Evolutionary conservation across 2,113 vertebrate genomes (phyloP).

Genomic region (Sinocyclocheilus anophthalmus): DNA sequence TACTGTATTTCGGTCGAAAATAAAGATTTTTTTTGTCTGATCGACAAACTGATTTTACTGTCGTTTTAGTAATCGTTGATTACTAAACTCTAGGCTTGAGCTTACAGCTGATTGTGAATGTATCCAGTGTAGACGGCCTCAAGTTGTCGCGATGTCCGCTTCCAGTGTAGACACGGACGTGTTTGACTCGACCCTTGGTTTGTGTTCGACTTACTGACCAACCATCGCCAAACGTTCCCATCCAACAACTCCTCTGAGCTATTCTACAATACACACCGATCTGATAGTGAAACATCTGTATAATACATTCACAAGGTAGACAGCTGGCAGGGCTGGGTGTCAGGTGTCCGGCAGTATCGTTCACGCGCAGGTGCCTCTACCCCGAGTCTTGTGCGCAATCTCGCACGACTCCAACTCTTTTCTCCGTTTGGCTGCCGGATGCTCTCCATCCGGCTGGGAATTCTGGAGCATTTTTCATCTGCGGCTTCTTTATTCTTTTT

Average conservation of each 20-base stretch:
- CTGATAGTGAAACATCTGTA: constrained; percentile 9
- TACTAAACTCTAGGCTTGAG: background rate
- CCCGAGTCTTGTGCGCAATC: background rate
- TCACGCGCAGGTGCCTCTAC: background rate
- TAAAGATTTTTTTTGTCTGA: background rate
- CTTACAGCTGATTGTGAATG: background rate
- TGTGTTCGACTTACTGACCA: constrained; percentile 18
- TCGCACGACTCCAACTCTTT: background rate
- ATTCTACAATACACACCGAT: constrained; percentile 9
- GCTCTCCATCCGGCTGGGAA: background rate
- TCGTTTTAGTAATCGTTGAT: background rate
- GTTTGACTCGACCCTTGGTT: background rate
- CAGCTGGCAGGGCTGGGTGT: background rate
- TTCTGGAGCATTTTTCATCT: background rate
- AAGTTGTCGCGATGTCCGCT: background rate
- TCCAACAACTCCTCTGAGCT: background rate
- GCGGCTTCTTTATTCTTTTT: background rate
- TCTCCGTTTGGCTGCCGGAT: background rate
- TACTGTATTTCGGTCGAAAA: background rate
- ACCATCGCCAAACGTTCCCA: background rate
- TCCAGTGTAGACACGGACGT: constrained; percentile 10
- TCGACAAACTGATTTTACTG: background rate
- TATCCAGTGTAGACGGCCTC: constrained; percentile 1
- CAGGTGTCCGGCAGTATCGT: background rate
- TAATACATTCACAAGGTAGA: constrained; percentile 17